These are phyloP conservation scores for Corapipo altera DNA, from an alignment of 2,113 vertebrate species.

Conservation along the genomic window DNA sequence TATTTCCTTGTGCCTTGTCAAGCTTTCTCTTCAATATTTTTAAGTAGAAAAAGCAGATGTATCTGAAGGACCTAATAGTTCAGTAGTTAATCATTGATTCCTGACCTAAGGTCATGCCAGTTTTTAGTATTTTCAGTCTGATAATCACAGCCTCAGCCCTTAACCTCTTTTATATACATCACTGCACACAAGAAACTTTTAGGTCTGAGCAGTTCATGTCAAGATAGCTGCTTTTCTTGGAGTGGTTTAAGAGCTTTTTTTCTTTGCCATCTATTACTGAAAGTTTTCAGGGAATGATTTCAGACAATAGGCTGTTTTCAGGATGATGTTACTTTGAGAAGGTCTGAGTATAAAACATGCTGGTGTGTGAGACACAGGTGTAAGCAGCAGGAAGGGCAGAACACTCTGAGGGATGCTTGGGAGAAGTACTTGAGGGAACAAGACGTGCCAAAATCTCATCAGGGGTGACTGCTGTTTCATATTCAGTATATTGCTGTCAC, in stretches of 20 bases:
- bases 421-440: not conserved
- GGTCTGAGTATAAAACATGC: not conserved
- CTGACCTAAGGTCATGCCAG: not conserved
- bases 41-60: not conserved
- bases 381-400: not conserved
- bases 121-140: not conserved
- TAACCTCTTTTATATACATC: not conserved
- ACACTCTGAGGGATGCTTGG: not conserved
- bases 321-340: not conserved
- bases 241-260: not conserved
- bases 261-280: not conserved
- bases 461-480: not conserved
- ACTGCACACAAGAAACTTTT: accelerated
- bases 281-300: not conserved
- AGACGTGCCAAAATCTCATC: not conserved
- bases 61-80: not conserved
- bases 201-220: not conserved
- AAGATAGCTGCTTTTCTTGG: accelerated
- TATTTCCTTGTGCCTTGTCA: not conserved
- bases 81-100: not conserved
- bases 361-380: not conserved
- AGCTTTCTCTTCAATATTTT: not conserved
- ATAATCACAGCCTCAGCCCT: not conserved
- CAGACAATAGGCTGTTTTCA: not conserved
- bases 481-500: not conserved